Evolutionary conservation across 2,797 vertebrate genomes (phyloP), one percentile per base, ranked within the genome.

Genomic region (Parotocinclus haroldoi): DNA sequence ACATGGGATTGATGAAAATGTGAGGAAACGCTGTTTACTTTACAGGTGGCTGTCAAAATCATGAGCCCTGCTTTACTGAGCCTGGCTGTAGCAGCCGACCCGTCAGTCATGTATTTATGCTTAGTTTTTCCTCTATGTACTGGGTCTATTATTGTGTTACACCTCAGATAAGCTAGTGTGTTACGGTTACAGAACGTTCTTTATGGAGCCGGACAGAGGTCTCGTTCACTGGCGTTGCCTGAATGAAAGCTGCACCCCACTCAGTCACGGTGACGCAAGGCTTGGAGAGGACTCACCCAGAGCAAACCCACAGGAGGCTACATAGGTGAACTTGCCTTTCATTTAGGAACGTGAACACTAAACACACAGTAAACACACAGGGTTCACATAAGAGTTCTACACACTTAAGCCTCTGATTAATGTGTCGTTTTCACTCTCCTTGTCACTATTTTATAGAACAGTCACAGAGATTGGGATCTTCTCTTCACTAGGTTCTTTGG

Each of bases 181-280:
- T 27, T 71, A 82, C 71, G 83, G 78, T 85, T 79, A 42, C 40
- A 42, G 40, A 42, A 42, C 40, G 10, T 42, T 42, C 40, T 42
- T 85, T 86, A 81, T 82, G 78, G 69, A 46, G 56, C 14, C 38
- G 67, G 65, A 88, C 78, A 91, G 69, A 87, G 58, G 42, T 14
- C 44, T 80, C 76, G 81, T 89, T 86, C 77, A 86, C 69, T 67
- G 62, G 45, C 44, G 73, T 39, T 62, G 45, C 48, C 63, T 65
- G 57, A 72, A 80, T 71, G 46, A 82, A 82, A 80, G 74, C 75
- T 85, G 85, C 75, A 46, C 18, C 10, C 69, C 54, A 27, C 38
- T 68, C 64, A 48, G 58, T 75, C 27, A 16, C 55, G 39, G 49
- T 59, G 54, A 76, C 68, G 61, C 77, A 76, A 64, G 67, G 73